phyloP scores from a whole-genome alignment of 2,797 vertebrate species.

The Eurystomus glaucurus region DNA sequence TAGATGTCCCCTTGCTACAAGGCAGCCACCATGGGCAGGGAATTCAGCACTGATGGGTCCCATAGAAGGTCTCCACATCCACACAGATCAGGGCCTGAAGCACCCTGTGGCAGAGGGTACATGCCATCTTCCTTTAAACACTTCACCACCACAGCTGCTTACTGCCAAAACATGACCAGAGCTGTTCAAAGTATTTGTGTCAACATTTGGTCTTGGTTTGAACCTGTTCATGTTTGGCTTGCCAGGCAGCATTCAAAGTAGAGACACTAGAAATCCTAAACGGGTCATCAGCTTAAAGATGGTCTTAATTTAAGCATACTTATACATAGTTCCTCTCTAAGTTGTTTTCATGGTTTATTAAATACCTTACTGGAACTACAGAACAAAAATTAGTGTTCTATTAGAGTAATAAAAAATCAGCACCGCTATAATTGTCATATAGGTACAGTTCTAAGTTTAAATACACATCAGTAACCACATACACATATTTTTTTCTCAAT shows the following conservation, averaged over 20 bases:
- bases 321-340: not conserved
- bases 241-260: not conserved
- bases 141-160: not conserved
- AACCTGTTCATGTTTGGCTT: not conserved
- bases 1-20: not conserved
- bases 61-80: not conserved
- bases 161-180: not conserved
- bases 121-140: not conserved
- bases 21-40: not conserved
- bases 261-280: not conserved
- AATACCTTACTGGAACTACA: not conserved
- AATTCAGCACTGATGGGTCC: accelerated
- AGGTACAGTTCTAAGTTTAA: not conserved
- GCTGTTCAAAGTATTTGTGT: not conserved
- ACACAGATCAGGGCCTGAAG: not conserved
- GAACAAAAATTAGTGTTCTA: not conserved
- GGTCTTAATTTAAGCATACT: not conserved
- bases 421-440: not conserved
- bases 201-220: not conserved
- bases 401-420: not conserved
- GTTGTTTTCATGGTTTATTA: not conserved
- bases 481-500: not conserved
- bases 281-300: not conserved
- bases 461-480: not conserved
- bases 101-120: not conserved